Conservation (phyloP, 1,140 invertebrate genomes). For the Caenorhabditis remanei region DNA sequence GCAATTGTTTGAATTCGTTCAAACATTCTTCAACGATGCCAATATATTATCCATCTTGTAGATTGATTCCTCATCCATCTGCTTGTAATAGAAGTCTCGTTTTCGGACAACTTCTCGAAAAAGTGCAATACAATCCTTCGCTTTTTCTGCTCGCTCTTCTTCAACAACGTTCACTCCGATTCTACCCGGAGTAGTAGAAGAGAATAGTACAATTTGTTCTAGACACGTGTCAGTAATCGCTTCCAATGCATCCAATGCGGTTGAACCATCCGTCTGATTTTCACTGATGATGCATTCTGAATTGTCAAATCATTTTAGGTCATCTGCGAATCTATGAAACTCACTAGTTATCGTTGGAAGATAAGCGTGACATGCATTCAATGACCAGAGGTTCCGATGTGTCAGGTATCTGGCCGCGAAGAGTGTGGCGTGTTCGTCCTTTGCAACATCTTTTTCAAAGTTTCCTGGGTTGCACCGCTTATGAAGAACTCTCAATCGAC, state of each 20-base stretch:
- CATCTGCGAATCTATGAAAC: background rate
- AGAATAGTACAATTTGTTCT: background rate
- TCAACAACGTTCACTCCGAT: background rate
- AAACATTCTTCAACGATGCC: background rate
- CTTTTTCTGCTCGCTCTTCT: background rate
- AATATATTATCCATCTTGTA: background rate
- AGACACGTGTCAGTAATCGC: background rate
- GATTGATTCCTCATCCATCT: background rate
- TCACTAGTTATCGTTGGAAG: background rate
- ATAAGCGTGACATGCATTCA: background rate
- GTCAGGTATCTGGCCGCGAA: background rate
- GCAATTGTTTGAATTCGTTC: background rate
- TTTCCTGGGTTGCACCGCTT: background rate
- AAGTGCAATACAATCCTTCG: background rate
- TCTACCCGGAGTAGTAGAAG: background rate
- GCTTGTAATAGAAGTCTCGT: background rate
- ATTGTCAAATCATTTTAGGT: background rate
- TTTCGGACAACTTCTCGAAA: background rate
- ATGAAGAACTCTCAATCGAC: background rate
- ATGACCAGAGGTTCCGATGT: background rate
- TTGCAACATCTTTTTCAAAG: background rate
- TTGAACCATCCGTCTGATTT: background rate
- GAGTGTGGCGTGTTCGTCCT: background rate
- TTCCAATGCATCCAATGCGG: background rate
- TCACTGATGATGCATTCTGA: background rate